Evolutionary conservation across 2,888 invertebrate genomes (phyloP), one percentile per base, ranked within the genome.

Genomic region (Aleiodes leptofemur): DNA sequence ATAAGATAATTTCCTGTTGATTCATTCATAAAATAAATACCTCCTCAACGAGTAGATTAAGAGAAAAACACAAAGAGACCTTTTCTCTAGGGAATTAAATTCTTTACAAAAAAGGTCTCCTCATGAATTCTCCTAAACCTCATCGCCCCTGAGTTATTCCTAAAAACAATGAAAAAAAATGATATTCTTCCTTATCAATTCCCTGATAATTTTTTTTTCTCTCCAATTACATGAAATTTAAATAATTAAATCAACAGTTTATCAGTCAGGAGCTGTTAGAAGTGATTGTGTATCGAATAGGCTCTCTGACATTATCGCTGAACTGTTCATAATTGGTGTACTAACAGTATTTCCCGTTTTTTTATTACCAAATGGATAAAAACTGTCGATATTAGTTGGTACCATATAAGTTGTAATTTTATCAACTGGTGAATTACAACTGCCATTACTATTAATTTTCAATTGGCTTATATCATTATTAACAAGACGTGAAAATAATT

Each of bases 261-360:
- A 78, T 91, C 92, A 94, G 85, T 94, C 94, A 11, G 93, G 93
- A 61, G 93, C 93, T 82, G 94, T 94, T 64, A 94, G 90, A 71
- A 94, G 90, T 23, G 94, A 94, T 85, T 94, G 94, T 4, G 94
- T 92, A 87, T 95, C 95, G 75, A 94, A 88, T 70, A 93, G 90
- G 80, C 92, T 93, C 72, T 92, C 92, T 48, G 92, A 91, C 83
- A 92, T 92, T 59, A 94, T 90, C 79, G 94, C 91, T 76, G 93
- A 92, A 77, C 91, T 91, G 84, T 93, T 93, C 82, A 92, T 87
- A 59, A 89, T 86, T 2, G 88, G 87, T 7, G 89, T 85, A 75
- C 88, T 87, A 14, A 87, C 82, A 0, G 84, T 80, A 56, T 86
- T 86, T 0, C 86, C 85, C 4, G 84, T 81, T 77, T 83, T 86